Base-by-base conservation (phyloP, 1,140 invertebrate genomes). In the Homalodisca vitripennis region DNA sequence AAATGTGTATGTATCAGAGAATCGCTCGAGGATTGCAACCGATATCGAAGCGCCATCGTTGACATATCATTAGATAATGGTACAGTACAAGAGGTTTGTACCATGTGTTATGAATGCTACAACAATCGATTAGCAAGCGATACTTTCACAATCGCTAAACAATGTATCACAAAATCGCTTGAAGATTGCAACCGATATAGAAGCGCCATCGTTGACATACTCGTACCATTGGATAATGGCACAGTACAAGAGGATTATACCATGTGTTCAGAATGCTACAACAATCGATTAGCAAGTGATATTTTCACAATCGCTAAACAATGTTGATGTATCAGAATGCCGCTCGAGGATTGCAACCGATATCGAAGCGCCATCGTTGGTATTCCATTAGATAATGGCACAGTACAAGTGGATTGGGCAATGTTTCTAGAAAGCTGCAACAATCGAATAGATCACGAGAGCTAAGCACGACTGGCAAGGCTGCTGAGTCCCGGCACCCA, bases 371-470 rank as follows among this genome's bases (percentile, higher is more conserved):
- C 20, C 55, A 24, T 60, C 14, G 14, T 30, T 26, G 22, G 27
- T 26, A 60, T 60, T 60, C 55, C 55, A 60, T 60, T 60, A 60
- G 55, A 30, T 60, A 60, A 60, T 60, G 55, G 14, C 24, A 13
- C 14, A 60, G 27, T 26, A 6, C 6, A 17, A 41, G 6, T 17
- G 17, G 55, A 60, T 60, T 60, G 55, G 29, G 55, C 55, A 60
- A 60, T 26, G 55, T 3, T 20, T 20, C n/a, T 27, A 29, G 3
- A 29, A 24, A 60, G 55, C 22, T 24, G 48, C 55, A 10, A 60
- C 2, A 24, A 60, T 26, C 24, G 55, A 60, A 27, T 26, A 60
- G 55, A 60, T 60, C 55, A 60, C 55, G 55, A 60, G 3, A 10
- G 55, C 24, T 10, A 6, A 41, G 34, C 34, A 10, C 17, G 34